Base-by-base conservation (phyloP, 2,888 invertebrate species). In the Patella depressa region DNA sequence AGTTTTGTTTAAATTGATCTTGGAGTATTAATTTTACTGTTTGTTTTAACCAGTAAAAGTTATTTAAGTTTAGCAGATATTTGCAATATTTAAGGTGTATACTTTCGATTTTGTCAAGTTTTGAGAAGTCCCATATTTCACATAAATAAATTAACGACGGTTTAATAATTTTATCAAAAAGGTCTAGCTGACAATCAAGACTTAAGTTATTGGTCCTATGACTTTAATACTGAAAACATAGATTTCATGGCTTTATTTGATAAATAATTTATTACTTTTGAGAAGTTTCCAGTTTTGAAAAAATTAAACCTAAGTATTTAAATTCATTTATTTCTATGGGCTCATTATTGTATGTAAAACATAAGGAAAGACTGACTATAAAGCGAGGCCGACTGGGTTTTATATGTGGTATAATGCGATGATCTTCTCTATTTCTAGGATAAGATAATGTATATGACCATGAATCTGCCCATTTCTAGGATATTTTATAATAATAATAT, bases 1-100 rank as follows among this genome's bases (percentile, higher is more conserved):
- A 57, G 15, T 57, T 57, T 57, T 57, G 4, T 4, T 4, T 17
- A n/a, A 57, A 57, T 57, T 57, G 57, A n/a, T 57, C 57, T 9
- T 17, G n/a, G 4, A 57, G 12, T 7, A 57, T 57, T 4, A 5
- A n/a, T 0, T 57, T 4, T 17, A 57, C 3, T 57, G 4, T 57
- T 4, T 14, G 15, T 57, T 57, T 57, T 9, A 57, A 11, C 57
- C 57, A 57, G 12, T 4, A n/a, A 57, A 57, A 72, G 14, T n/a
- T 5, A 5, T 72, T 72, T 19, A 72, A 34, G 53, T 72, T 34
- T 45, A 72, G n/a, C 3, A 72, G 29, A 53, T 53, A 72, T 45
- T 72, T 72, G 5, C 72, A 72, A 53, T 45, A 72, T 45, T 53
- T 72, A 7, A 45, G 53, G 53, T 72, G 72, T 34, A 72, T n/a